phyloP scores from a whole-genome alignment of 1,140 invertebrate species.

The Euwallacea similis region DNA sequence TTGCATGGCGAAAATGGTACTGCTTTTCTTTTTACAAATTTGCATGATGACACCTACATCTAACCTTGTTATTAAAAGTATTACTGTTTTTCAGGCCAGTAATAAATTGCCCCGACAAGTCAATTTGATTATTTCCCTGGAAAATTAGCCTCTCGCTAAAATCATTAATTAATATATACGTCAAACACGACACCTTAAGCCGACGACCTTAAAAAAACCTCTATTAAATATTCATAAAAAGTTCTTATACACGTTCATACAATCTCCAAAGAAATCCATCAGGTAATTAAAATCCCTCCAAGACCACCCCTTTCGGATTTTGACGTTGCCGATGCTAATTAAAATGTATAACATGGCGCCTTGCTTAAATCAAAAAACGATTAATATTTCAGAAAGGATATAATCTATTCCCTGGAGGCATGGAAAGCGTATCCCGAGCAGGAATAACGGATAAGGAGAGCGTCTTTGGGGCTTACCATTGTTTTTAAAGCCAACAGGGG shows the following conservation, averaged over 20 bases:
- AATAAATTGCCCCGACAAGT: no score
- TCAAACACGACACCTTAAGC: no score
- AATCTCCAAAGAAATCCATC: slow-evolving; percentile 19
- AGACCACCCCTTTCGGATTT: slow-evolving; percentile 8
- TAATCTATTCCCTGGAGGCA: slow-evolving; percentile 42
- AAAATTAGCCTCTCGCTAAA: no score
- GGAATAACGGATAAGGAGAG: slow-evolving; percentile 25
- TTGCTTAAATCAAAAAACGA: slow-evolving; percentile 49
- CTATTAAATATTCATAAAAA: slow-evolving; percentile 1
- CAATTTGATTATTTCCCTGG: no score
- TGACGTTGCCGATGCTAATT: slow-evolving; percentile 39
- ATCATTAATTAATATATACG: no score
- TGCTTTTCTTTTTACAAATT: no score
- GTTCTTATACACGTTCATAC: slow-evolving; percentile 7
- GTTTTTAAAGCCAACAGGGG: slow-evolving; percentile 25
- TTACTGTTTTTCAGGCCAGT: no score
- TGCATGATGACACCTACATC: no score
- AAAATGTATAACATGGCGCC: slow-evolving; percentile 47
- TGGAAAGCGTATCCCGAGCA: slow-evolving; percentile 18
- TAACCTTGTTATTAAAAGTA: no score
- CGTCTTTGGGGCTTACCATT: slow-evolving; percentile 28
- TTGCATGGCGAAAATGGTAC: no score
- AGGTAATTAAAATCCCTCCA: slow-evolving; percentile 14
- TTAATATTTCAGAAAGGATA: slow-evolving; percentile 49
- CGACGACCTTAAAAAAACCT: neutral